These are phyloP conservation scores for Telenomus remus DNA, from an alignment of 1,140 invertebrate genomes.

Conservation along the genomic window DNA sequence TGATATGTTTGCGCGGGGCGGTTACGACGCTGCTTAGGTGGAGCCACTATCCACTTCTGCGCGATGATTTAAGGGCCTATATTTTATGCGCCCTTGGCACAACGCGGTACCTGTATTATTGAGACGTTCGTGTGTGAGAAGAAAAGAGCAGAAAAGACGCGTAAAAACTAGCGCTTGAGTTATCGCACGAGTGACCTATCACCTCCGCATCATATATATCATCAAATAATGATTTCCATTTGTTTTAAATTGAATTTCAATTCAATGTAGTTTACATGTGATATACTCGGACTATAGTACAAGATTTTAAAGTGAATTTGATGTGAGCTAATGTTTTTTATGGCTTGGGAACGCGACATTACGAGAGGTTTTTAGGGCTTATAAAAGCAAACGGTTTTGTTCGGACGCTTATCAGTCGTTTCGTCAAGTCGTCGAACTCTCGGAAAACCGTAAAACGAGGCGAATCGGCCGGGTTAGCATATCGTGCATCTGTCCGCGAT, in stretches of 20 bases:
- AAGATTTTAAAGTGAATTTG: too few relatives aligned
- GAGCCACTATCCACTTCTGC: slow-evolving; percentile 67
- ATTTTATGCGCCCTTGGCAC: slow-evolving; percentile 68
- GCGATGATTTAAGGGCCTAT: slow-evolving; percentile 72
- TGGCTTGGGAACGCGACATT: too few relatives aligned
- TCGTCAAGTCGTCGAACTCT: slow-evolving; percentile 61
- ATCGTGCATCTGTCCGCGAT: slow-evolving; percentile 59
- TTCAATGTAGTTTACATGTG: too few relatives aligned
- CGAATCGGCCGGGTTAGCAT: slow-evolving; percentile 44
- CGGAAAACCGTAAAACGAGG: slow-evolving; percentile 61
- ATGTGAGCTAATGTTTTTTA: background rate
- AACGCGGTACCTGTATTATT: slow-evolving; percentile 66
- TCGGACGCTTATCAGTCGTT: slow-evolving; percentile 51
- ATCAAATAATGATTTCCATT: background rate
- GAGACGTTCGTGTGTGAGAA: slow-evolving; percentile 63
- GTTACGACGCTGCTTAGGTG: slow-evolving; percentile 67
- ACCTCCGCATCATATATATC: slow-evolving; percentile 25
- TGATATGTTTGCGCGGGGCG: slow-evolving; percentile 72
- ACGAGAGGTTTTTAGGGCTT: slow-evolving; percentile 31
- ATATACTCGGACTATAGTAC: too few relatives aligned
- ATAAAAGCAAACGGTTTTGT: slow-evolving; percentile 44
- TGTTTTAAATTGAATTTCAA: background rate
- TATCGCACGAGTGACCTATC: slow-evolving; percentile 60
- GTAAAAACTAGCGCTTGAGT: slow-evolving; percentile 60
- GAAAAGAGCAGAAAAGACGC: slow-evolving; percentile 41